Base-by-base conservation (phyloP, 2,888 invertebrate genomes). In the Bedellia somnulentella region DNA sequence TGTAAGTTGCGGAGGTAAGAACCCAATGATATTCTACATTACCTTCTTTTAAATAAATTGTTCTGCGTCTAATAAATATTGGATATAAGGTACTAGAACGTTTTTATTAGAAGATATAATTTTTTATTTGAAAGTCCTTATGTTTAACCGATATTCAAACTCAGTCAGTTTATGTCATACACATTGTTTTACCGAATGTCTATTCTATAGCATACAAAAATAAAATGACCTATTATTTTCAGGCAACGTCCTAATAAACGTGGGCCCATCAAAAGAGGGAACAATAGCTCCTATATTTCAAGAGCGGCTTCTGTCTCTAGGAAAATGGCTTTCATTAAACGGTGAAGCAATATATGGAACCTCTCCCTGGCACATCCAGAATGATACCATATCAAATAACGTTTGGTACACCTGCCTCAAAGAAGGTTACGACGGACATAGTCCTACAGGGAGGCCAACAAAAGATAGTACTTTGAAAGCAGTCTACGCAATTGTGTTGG, bases 241-340 rank as follows among this genome's bases (percentile, higher is more conserved):
- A 82, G 87, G 87, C 1, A 92, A 92, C 51, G 71, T 86, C 11
- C 57, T 91, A 10, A 81, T 92, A 49, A 95, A 95, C 50, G 80
- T 94, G 4, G 94, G 95, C 0, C 94, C 95, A 11, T 91, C 93
- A 0, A 89, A 87, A 49, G 90, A 92, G 44, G 95, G 95, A 3
- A 85, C 83, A 4, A 93, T 96, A 38, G 58, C 80, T 3, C 89
- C 91, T 0, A 87, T 95, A 49, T 93, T 87, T 61, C 87, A 93
- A 68, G 93, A 95, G 50, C 80, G 94, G 25, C 68, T 95, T 1
- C 59, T 81, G 8, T 79, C 83, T 40, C 78, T 95, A 42, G 95
- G 95, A 2, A 43, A 63, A 11, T 95, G 95, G 94, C 63, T 96
- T 8, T 48, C 60, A 2, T 62, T 82, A n/a, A 95, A 94, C 46